phyloP scores from a whole-genome alignment of 2,888 invertebrate genomes.

The Tolmerus cingulatus region DNA sequence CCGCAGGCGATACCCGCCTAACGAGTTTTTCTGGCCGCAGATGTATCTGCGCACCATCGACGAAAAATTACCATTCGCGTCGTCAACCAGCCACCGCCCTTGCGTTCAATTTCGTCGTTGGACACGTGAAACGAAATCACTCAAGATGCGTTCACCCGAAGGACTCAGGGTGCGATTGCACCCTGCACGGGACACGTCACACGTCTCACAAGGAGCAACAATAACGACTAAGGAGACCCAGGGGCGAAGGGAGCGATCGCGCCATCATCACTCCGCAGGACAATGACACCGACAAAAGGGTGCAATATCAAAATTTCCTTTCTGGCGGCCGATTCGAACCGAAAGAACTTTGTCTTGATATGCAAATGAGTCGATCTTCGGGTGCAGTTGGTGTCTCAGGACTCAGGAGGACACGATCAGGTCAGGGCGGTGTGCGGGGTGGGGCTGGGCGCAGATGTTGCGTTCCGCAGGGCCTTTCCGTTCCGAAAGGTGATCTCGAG shows the following conservation, averaged over 20 bases:
- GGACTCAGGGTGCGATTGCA: background rate
- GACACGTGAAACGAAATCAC: background rate
- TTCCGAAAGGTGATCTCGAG: background rate
- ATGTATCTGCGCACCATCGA: background rate
- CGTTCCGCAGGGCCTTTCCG: background rate
- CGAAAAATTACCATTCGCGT: background rate
- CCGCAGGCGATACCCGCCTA: background rate
- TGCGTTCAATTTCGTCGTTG: background rate
- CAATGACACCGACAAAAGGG: conserved; percentile 32
- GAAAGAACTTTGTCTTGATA: conserved; percentile 34
- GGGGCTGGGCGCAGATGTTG: conserved; percentile 25
- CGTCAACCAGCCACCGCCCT: background rate
- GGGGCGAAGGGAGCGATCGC: background rate
- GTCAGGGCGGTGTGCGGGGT: background rate
- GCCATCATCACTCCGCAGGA: background rate
- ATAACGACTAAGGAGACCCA: background rate
- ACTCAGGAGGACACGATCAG: background rate
- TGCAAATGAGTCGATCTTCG: conserved; percentile 12
- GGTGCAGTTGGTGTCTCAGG: background rate
- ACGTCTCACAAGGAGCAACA: background rate
- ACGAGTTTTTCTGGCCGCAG: background rate
- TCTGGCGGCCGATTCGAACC: background rate
- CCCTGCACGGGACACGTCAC: background rate
- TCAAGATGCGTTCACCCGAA: background rate
- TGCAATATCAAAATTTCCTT: conserved; percentile 26